These are phyloP conservation scores for Artibeus jamaicensis DNA, from an alignment of 2,797 vertebrate species.

Conservation along the genomic window DNA sequence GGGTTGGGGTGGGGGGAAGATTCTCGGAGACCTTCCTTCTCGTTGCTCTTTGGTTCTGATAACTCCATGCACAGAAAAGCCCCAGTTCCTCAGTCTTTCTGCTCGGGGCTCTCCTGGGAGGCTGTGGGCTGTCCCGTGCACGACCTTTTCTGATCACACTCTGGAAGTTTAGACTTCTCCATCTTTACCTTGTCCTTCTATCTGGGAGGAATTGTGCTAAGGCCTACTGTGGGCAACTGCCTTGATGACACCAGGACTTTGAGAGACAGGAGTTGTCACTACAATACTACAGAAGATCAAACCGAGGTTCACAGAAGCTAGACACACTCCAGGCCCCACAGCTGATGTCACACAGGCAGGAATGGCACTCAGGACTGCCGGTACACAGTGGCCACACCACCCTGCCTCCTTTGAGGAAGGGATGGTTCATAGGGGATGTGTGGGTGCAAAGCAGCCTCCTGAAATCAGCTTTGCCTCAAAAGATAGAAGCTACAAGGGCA, in stretches of 20 bases:
- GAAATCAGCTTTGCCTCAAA: not conserved
- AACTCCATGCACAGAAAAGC: not conserved
- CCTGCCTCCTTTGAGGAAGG: not conserved
- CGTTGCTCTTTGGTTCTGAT: not conserved
- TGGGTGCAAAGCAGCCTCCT: not conserved
- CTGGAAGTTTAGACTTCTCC: not conserved
- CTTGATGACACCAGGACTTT: not conserved
- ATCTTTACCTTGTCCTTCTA: not conserved
- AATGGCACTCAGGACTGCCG: not conserved
- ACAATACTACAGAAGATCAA: not conserved
- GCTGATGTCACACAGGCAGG: not conserved
- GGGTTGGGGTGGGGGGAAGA: not conserved
- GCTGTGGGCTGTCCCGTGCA: not conserved
- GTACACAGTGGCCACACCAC: not conserved
- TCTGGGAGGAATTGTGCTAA: not conserved
- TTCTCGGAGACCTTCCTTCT: not conserved
- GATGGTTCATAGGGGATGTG: not conserved
- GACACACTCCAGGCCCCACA: not conserved
- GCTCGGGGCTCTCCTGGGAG: not conserved
- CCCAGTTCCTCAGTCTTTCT: not conserved
- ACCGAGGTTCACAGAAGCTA: not conserved
- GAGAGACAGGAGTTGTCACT: not conserved
- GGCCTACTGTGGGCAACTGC: not conserved
- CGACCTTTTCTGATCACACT: not conserved
- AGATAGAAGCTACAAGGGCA: not conserved